phyloP scores from a whole-genome alignment of 2,113 vertebrate species.

The Indicator maculatus region DNA sequence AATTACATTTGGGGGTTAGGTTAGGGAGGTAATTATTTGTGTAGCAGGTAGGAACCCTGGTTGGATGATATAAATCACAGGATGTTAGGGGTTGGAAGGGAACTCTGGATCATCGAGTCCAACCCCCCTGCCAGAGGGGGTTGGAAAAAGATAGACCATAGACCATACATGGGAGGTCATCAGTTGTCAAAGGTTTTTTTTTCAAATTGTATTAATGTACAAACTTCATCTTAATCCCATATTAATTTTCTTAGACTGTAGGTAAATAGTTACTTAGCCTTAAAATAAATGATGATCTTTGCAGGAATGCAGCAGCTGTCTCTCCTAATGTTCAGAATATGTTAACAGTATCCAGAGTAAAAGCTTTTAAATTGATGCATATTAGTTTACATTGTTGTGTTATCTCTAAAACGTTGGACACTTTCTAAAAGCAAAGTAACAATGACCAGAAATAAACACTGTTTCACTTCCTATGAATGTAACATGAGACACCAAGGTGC shows the following conservation, averaged over 20 bases:
- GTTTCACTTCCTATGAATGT: neutral
- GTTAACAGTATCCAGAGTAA: neutral
- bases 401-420: neutral
- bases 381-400: neutral
- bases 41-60: accelerated
- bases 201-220: neutral
- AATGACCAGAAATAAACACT: neutral
- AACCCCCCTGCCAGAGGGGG: too few relatives aligned
- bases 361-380: neutral
- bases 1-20: neutral
- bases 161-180: neutral
- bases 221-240: neutral
- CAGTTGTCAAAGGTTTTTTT: neutral
- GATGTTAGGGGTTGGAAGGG: too few relatives aligned
- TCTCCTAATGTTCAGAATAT: neutral
- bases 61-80: neutral
- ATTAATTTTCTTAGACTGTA: neutral
- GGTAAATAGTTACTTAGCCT: neutral
- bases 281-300: neutral
- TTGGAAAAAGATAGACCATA: neutral
- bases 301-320: neutral
- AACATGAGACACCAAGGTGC: neutral
- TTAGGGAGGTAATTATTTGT: neutral
- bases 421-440: neutral
- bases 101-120: too few relatives aligned